A percentile compares a stretch with the other conserved stretches of the same genome.
phyloP scores from a whole-genome alignment of 2,888 invertebrate species.

The Maniola hyperantus region DNA sequence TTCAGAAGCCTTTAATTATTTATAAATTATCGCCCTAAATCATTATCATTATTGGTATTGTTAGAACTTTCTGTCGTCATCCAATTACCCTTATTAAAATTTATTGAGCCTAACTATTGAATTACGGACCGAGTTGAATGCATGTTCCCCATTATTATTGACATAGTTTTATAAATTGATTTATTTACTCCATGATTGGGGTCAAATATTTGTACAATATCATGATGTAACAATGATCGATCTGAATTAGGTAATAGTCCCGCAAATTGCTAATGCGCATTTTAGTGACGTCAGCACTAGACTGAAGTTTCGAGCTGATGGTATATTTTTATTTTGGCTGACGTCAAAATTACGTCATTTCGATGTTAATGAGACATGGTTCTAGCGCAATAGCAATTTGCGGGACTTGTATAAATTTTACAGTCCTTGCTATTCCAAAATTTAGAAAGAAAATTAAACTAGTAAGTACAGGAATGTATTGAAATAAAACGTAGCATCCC shows the following conservation, averaged over 20 bases:
- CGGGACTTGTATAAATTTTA: too few species aligned
- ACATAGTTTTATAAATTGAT: conserved; percentile 65
- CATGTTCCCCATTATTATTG: conserved; percentile 56
- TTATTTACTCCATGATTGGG: conserved; percentile 55
- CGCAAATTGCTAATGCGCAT: too few species aligned
- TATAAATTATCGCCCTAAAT: conserved; percentile 40
- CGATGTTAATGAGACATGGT: too few species aligned
- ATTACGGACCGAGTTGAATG: conserved; percentile 57
- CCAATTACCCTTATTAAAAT: conserved; percentile 68
- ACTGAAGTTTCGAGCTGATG: too few species aligned
- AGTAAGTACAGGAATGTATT: not conserved
- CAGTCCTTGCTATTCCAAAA: not conserved
- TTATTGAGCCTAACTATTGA: conserved; percentile 64
- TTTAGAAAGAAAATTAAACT: conserved; percentile 5
- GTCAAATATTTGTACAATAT: conserved; percentile 25
- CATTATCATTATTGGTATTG: conserved; percentile 45
- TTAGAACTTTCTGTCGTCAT: conserved; percentile 51
- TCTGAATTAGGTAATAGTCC: not conserved
- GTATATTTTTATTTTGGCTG: too few species aligned
- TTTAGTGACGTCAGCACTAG: too few species aligned
- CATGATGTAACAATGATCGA: not conserved
- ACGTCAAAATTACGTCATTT: too few species aligned
- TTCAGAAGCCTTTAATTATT: not conserved
- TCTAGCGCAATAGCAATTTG: too few species aligned
- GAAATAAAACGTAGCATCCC: conserved; percentile 10